phyloP scores from a whole-genome alignment of 2,888 invertebrate species.

The Sceliomorpha sp. region DNA sequence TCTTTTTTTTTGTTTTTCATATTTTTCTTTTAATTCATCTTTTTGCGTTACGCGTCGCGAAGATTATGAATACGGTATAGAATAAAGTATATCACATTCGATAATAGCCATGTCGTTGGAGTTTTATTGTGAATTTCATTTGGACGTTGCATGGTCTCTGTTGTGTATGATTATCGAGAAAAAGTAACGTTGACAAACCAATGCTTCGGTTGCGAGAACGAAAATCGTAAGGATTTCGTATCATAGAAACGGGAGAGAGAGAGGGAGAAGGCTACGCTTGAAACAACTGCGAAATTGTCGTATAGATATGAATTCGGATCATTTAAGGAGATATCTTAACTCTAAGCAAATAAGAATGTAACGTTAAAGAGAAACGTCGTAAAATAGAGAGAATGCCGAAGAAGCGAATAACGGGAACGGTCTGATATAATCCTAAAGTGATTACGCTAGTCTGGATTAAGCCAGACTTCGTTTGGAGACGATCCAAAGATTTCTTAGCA shows the following conservation, averaged over 20 bases:
- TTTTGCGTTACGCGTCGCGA: conserved; percentile 18
- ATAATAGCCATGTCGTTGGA: conserved; percentile 48
- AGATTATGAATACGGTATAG: conserved; percentile 30
- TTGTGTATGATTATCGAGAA: conserved; percentile 12
- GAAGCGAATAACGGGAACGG: conserved; percentile 25
- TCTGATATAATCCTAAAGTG: conserved; percentile 16
- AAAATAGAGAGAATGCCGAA: conserved; percentile 24
- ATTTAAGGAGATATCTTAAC: background rate
- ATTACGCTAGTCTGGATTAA: conserved; percentile 24
- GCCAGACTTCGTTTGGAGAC: conserved; percentile 15
- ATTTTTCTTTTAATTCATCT: conserved; percentile 32
- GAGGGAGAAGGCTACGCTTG: no score
- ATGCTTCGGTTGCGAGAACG: background rate
- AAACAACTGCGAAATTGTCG: no score
- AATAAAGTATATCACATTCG: conserved; percentile 52
- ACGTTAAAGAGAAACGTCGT: conserved; percentile 28
- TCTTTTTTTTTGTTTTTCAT: conserved; percentile 29
- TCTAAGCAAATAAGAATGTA: conserved; percentile 28
- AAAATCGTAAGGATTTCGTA: no score
- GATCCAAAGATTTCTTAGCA: conserved; percentile 40
- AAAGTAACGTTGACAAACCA: conserved; percentile 49
- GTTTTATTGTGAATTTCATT: conserved; percentile 36
- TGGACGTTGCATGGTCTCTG: conserved; percentile 7
- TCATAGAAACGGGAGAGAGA: no score
- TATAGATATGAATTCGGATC: no score